phyloP scores from a whole-genome alignment of 2,888 invertebrate genomes.

The Drosophila suboccidentalis region DNA sequence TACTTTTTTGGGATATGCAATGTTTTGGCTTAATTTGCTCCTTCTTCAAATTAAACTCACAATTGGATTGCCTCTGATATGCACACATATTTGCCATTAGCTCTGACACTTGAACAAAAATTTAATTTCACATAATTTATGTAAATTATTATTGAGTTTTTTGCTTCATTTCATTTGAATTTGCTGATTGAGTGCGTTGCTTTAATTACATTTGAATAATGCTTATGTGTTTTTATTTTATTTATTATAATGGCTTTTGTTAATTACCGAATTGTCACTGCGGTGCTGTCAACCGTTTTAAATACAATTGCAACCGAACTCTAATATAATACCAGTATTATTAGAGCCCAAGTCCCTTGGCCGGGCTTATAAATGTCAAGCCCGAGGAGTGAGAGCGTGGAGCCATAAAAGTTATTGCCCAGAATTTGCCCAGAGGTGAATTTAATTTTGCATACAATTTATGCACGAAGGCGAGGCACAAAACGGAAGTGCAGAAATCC shows the following conservation, averaged over 20 bases:
- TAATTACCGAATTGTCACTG: constrained; percentile 21
- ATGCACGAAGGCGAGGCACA: constrained; percentile 48
- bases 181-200: background rate
- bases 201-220: background rate
- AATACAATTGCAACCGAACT: constrained; percentile 32
- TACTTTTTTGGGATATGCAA: constrained; percentile 30
- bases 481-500: constrained; percentile 54
- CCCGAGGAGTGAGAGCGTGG: constrained; percentile 1
- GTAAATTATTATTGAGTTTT: background rate
- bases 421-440: constrained; percentile 59
- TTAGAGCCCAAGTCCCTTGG: constrained; percentile 6
- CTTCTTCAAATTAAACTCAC: constrained; percentile 15
- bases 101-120: background rate
- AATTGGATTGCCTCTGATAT: constrained; percentile 13
- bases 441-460: constrained; percentile 75
- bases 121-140: background rate
- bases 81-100: constrained; percentile 17
- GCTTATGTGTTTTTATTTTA: background rate
- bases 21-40: constrained; percentile 10
- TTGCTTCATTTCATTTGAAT: background rate
- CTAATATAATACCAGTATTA: constrained; percentile 19
- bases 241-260: constrained; percentile 1
- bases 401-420: constrained; percentile 62
- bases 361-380: constrained; percentile 49
- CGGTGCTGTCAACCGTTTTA: constrained; percentile 12